A percentile compares a stretch with the other conserved stretches of the same genome.
These are phyloP conservation scores for Hyperoplus immaculatus DNA, from an alignment of 2,797 vertebrate genomes.

Conservation along the genomic window DNA sequence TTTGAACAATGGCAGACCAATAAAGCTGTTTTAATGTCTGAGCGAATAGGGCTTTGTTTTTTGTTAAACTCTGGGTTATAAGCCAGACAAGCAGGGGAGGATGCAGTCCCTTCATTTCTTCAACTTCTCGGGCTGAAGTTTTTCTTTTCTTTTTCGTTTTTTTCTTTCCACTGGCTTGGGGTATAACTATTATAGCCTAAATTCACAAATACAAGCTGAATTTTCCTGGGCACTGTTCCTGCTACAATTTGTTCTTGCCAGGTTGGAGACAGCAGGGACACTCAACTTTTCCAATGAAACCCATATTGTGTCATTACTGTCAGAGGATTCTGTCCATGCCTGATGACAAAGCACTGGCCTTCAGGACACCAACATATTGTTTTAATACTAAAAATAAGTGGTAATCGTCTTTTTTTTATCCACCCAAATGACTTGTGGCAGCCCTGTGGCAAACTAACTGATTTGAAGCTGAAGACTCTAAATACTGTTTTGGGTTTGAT, in stretches of 20 bases:
- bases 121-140: neutral
- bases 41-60: slow-evolving; percentile 33
- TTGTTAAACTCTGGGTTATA: slow-evolving; percentile 37
- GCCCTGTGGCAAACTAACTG: slow-evolving; percentile 3
- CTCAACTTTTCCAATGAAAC: slow-evolving; percentile 65
- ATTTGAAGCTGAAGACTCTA: slow-evolving; percentile 11
- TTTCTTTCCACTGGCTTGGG: slow-evolving; percentile 34
- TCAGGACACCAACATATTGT: slow-evolving; percentile 25
- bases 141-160: too few species aligned
- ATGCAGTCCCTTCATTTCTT: slow-evolving; percentile 54
- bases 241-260: slow-evolving; percentile 47
- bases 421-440: slow-evolving; percentile 30
- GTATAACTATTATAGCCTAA: slow-evolving; percentile 52
- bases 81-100: slow-evolving; percentile 43
- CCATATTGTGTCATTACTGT: slow-evolving; percentile 51
- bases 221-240: slow-evolving; percentile 61
- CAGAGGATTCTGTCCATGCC: slow-evolving; percentile 29
- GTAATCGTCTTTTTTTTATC: slow-evolving; percentile 9
- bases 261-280: slow-evolving; percentile 45
- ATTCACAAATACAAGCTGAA: slow-evolving; percentile 62
- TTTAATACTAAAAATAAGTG: slow-evolving; percentile 20
- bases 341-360: slow-evolving; percentile 20
- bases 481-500: neutral
- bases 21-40: slow-evolving; percentile 58
- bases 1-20: slow-evolving; percentile 68